phyloP scores from a whole-genome alignment of 2,888 invertebrate species.

The Celastrina argiolus region DNA sequence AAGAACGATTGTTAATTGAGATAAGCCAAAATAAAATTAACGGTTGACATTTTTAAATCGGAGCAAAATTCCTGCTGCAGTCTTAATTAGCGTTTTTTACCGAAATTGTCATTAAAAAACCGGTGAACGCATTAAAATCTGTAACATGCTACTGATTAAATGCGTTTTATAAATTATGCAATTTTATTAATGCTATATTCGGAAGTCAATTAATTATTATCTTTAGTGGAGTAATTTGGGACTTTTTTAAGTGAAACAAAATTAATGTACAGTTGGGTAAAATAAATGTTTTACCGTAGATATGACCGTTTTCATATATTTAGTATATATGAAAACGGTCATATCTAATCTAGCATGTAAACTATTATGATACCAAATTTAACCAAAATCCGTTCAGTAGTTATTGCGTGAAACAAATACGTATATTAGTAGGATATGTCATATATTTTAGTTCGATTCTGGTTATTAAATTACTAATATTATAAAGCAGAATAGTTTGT shows the following conservation, averaged over 20 bases:
- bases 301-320: too few relatives aligned
- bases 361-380: too few relatives aligned
- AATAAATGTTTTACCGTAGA: neutral
- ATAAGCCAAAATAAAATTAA: constrained; percentile 1
- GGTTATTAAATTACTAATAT: too few relatives aligned
- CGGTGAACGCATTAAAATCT: constrained; percentile 24
- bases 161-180: neutral
- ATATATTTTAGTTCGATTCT: too few relatives aligned
- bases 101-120: constrained; percentile 10
- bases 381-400: too few relatives aligned
- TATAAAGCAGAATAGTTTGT: too few relatives aligned
- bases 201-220: neutral
- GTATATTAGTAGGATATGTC: too few relatives aligned
- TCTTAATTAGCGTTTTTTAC: constrained; percentile 5
- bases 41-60: neutral
- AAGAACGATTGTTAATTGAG: neutral
- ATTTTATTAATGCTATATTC: neutral
- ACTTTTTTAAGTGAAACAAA: neutral
- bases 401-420: too few relatives aligned
- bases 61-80: neutral
- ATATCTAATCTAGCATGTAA: too few relatives aligned
- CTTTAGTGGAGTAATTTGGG: neutral
- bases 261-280: neutral
- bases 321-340: too few relatives aligned
- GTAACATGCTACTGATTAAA: constrained; percentile 9